Base-by-base conservation (phyloP, 2,888 invertebrate genomes). In the Dolichomitus sp. region DNA sequence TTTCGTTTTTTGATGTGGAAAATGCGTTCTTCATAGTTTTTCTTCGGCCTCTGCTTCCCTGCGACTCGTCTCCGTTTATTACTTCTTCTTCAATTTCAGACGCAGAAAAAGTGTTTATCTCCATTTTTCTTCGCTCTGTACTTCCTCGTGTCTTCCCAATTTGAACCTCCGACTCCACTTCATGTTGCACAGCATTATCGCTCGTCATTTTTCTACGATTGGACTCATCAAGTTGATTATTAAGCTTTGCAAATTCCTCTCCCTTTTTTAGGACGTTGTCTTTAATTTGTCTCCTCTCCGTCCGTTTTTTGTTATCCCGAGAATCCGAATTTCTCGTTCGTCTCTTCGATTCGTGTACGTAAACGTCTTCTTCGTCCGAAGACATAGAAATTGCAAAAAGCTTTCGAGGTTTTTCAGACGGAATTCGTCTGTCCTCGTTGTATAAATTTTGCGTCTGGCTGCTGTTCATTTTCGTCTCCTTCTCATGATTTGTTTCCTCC, bases 341-440 rank as follows among this genome's bases (percentile, higher is more conserved):
- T 17, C 11, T 17, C n/a, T 40, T 72, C 50, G 42, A 12, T 72
- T 45, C 3, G 37, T 50, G 66, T 12, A 68, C 42, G n/a, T 76
- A 78, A 73, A 63, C 61, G n/a, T 78, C 83, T 40, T 85, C 85
- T 14, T 85, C 85, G 27, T 85, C 85, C 5, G 84, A 84, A 17
- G 75, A 85, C 19, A 52, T 65, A n/a, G 42, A 57, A 50, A 81
- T 81, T 23, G 50, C 11, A 14, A 42, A 59, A 37, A 37, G 61
- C 2, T 37, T 61, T 19, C 11, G 40, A 7, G 40, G n/a, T 63
- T 63, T 63, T 40, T 63, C 40, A 0, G 12, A 23, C 11, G 4
- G 1, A 42, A 12, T 40, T 63, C 17, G 23, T 2, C 23, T 19
- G 14, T 37, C 5, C n/a, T 37, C 27, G 12, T 19, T 40, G 40